Evolutionary conservation across 92 coral and sea anemone species (phyloP).

Genomic region (Phenganax marumi): DNA sequence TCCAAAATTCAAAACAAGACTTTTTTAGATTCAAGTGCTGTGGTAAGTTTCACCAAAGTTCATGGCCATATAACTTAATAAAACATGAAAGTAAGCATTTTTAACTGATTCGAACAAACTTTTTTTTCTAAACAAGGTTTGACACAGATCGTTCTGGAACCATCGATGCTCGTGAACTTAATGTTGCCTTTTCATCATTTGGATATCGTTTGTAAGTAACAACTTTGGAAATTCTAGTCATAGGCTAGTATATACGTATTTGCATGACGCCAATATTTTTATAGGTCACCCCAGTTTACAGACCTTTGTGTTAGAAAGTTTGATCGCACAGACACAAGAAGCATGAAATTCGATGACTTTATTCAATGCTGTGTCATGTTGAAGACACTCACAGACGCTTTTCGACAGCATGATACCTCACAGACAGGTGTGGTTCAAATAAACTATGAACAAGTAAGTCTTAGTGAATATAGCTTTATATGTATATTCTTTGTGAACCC

Average conservation of each 20-base stretch:
- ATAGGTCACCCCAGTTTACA: slow-evolving; percentile 74
- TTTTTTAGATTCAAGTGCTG: too few relatives aligned
- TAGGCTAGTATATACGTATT: too few relatives aligned
- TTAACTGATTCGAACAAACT: not conserved
- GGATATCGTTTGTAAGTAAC: slow-evolving; percentile 93
- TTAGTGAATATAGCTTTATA: not conserved
- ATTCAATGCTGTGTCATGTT: slow-evolving; percentile 98
- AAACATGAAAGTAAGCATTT: too few relatives aligned
- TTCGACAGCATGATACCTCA: slow-evolving; percentile 74
- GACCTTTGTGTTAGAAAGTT: slow-evolving; percentile 87
- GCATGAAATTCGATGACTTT: slow-evolving; percentile 98
- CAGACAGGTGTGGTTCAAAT: slow-evolving; percentile 81
- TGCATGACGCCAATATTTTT: not conserved
- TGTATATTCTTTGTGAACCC: too few relatives aligned
- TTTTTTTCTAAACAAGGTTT: slow-evolving; percentile 57
- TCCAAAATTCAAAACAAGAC: too few relatives aligned
- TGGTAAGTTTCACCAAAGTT: too few relatives aligned
- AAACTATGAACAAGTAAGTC: slow-evolving; percentile 92
- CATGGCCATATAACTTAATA: too few relatives aligned
- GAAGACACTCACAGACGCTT: slow-evolving; percentile 91
- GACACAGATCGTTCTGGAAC: slow-evolving; percentile 95
- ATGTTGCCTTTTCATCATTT: slow-evolving; percentile 77
- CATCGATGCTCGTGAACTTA: slow-evolving; percentile 87
- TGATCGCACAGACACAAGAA: slow-evolving; percentile 71
- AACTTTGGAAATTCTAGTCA: not conserved